These are phyloP conservation scores for Muscidifurax raptorellus DNA, from an alignment of 1,140 invertebrate genomes.

Conservation along the genomic window DNA sequence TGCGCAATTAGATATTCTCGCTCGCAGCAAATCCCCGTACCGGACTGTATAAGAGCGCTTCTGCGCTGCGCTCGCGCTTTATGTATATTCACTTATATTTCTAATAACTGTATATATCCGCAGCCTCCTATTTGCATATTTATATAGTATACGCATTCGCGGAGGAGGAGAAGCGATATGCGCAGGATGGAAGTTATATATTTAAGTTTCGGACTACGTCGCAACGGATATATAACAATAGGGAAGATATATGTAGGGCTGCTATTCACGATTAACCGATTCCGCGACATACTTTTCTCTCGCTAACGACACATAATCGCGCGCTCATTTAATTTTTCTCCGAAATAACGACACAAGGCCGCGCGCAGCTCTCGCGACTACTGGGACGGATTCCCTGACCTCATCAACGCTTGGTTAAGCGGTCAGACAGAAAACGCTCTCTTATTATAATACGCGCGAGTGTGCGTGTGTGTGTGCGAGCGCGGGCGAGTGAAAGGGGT, in stretches of 20 bases:
- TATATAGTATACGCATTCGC: no score
- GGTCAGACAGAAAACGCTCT: slow-evolving; percentile 55
- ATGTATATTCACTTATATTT: slow-evolving; percentile 53
- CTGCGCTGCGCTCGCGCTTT: slow-evolving; percentile 34
- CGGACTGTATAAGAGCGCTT: slow-evolving; percentile 27
- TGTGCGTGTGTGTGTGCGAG: slow-evolving; percentile 34
- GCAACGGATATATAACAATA: no score
- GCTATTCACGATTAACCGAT: neutral
- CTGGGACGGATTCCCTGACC: slow-evolving; percentile 47
- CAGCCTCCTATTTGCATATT: slow-evolving; percentile 62
- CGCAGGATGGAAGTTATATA: no score
- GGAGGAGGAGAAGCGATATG: no score
- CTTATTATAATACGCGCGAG: slow-evolving; percentile 54
- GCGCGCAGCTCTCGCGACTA: neutral
- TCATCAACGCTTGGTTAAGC: slow-evolving; percentile 58
- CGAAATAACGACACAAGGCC: neutral
- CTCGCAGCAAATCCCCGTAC: slow-evolving; percentile 29
- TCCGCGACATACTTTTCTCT: neutral
- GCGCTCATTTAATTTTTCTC: slow-evolving; percentile 1
- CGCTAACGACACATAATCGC: neutral
- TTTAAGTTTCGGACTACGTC: no score
- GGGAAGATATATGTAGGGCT: no score
- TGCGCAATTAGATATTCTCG: slow-evolving; percentile 13
- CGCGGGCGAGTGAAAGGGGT: slow-evolving; percentile 54
- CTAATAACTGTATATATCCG: slow-evolving; percentile 62